Percentiles rank a stretch among this genome's conserved stretches.
Evolutionary conservation across 2,113 vertebrate genomes (phyloP).

Genomic region (Alethe diademata): DNA sequence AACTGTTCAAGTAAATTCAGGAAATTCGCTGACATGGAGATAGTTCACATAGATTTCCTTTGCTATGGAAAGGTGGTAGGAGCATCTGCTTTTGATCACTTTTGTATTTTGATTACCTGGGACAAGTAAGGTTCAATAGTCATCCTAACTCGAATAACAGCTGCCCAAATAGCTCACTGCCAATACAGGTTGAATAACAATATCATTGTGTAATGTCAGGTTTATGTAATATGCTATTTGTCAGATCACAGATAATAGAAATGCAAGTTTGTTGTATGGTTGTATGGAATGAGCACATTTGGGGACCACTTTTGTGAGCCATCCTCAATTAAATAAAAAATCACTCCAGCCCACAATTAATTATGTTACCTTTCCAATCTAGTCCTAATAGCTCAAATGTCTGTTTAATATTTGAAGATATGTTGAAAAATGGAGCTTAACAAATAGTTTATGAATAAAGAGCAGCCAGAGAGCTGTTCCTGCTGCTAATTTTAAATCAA

Average conservation of each 20-base stretch:
- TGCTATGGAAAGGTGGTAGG: not conserved
- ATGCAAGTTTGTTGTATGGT: not conserved
- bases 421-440: not conserved
- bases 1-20: not conserved
- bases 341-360: not conserved
- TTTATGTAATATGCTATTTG: constrained; percentile 6
- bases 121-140: not conserved
- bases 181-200: not conserved
- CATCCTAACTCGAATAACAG: not conserved
- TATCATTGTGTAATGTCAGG: not conserved
- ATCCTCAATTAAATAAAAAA: not conserved
- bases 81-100: not conserved
- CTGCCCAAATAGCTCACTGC: not conserved
- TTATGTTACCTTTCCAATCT: not conserved
- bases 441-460: not conserved
- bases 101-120: not conserved
- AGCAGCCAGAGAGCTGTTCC: not conserved
- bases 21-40: not conserved
- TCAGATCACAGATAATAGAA: not conserved
- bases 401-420: not conserved
- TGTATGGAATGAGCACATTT: not conserved
- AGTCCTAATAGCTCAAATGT: not conserved
- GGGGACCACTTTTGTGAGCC: not conserved
- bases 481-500: not conserved
- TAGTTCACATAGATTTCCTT: not conserved